Evolutionary conservation across 2,888 invertebrate species (phyloP).

Genomic region (Lepidocyrtinus sp.): DNA sequence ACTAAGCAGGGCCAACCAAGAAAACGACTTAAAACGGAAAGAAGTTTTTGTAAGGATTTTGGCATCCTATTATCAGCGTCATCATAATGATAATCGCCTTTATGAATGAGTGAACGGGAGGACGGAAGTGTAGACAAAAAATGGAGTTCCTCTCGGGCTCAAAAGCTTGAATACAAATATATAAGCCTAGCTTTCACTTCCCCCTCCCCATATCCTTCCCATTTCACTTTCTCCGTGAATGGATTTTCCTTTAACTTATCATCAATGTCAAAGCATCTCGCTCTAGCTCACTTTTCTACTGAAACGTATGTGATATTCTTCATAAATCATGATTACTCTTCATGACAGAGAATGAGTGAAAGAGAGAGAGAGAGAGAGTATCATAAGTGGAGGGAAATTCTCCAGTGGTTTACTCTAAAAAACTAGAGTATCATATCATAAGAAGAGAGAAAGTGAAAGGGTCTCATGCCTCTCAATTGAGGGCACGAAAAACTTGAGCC

Average conservation of each 20-base stretch:
- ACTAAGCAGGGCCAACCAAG: not conserved
- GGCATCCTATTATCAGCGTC: slow-evolving; percentile 9
- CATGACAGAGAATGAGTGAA: slow-evolving; percentile 44
- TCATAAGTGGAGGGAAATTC: slow-evolving; percentile 61
- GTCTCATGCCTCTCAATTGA: slow-evolving; percentile 4
- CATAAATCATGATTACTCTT: slow-evolving; percentile 63
- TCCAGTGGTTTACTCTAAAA: slow-evolving; percentile 51
- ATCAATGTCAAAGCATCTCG: slow-evolving; percentile 52
- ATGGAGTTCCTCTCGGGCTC: slow-evolving; percentile 15
- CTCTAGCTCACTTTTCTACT: slow-evolving; percentile 22
- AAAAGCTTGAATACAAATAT: not conserved
- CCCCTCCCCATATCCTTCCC: slow-evolving; percentile 3
- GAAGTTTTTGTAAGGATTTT: not conserved
- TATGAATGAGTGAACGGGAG: slow-evolving; percentile 30
- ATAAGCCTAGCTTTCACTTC: not conserved
- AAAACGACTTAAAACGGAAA: not conserved
- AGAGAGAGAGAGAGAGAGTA: slow-evolving; percentile 30
- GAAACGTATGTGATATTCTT: slow-evolving; percentile 62
- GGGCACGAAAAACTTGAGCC: slow-evolving; percentile 10
- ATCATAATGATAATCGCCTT: slow-evolving; percentile 22
- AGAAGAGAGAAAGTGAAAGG: slow-evolving; percentile 10
- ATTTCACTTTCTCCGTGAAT: slow-evolving; percentile 41
- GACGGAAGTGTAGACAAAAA: slow-evolving; percentile 17
- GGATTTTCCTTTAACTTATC: slow-evolving; percentile 51
- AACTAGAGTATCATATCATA: slow-evolving; percentile 13